Evolutionary conservation across 92 coral and sea anemone species (phyloP), one percentile per base, ranked within the genome.

Genomic region (Meandrina meandrites): DNA sequence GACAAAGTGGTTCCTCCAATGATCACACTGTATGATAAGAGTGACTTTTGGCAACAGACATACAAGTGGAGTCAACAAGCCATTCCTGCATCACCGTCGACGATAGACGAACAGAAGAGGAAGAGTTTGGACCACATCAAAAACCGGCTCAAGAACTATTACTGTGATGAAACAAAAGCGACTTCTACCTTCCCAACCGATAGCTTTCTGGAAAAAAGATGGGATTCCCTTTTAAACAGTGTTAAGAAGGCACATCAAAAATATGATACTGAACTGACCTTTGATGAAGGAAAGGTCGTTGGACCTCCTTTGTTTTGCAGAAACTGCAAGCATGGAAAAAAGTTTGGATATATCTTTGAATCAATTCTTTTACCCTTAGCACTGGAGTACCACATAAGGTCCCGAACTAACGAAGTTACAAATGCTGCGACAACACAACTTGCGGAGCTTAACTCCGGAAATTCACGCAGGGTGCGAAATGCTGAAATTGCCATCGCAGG

Each of bases 1-100:
- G 95, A 92, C 51, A 70, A 58, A 27, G 67, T 90, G 16, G 92
- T 92, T 79, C 95, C 95, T 21, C 92, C 92, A 36, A 86, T 92
- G 70, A 74, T 18, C 37, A 57, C 77, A 64, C 18, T 24, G 81
- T 87, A 76, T 54, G 88, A 37, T 12, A 21, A 66, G 16, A 80
- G 87, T 50, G 19, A 70, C 24, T 76, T 68, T 57, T 93, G 94
- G 94, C 92, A 86, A 36, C 94, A 87, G 22, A 76, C 92, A 0
- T 93, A 93, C 79, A 72, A 82, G 48, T 93, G 96, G 96, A 89
- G 90, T 64, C 82, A 78, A 24, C 42, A 42, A 21, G 21, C 72
- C n/a, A 19, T 58, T 31, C 87, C 90, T 19, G n/a, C 78, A 0
- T 77, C 62, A 19, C 81, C 93, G 8, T 0, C 70, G 1, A 79